Base-by-base conservation (phyloP, 2,113 vertebrate genomes). In the Burhinus oedicnemus region DNA sequence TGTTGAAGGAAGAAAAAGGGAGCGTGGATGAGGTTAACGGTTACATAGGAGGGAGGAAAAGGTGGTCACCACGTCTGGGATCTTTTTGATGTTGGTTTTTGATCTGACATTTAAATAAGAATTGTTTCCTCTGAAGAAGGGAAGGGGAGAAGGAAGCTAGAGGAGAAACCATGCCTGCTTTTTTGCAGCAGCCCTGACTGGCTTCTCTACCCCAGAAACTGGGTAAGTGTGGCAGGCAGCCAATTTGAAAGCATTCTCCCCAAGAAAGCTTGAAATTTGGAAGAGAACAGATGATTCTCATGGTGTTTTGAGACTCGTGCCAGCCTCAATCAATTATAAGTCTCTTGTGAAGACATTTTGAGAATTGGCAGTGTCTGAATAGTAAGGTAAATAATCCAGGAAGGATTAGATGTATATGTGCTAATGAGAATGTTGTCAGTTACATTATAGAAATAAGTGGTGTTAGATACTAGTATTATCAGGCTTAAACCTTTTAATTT, bases 241-340 rank as follows among this genome's bases (percentile, higher is more conserved):
- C 96, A 96, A 92, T 70, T 55, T 81, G 79, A 95, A 88, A 92
- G 68, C 90, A 30, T 88, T 92, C 68, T 93, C 64, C 93, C 64
- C 47, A 93, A 92, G 95, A 95, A 97, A 94, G 90, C 95, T 85
- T 90, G 82, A 96, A 88, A 93, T 95, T 96, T 90, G 83, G 93
- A 96, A 93, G 45, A 66, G 90, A 95, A 86, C 97, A 97, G 96
- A 96, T 97, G 96, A 97, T 90, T 95, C 85, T 96, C 34, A 54
- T 86, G 95, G 78, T 90, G 83, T 91, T 95, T 69, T 32, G 60
- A 94, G 95, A 51, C 64, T 77, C 7, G 42, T 95, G 95, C 97
- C 97, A 97, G 58, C 55, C 85, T 94, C 92, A 83, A 90, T 97
- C 97, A 97, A 94, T 96, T 90, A 32, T 54, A 94, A 96, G 83